phyloP scores from a whole-genome alignment of 2,113 vertebrate species.

The Glaucidium brasilianum region DNA sequence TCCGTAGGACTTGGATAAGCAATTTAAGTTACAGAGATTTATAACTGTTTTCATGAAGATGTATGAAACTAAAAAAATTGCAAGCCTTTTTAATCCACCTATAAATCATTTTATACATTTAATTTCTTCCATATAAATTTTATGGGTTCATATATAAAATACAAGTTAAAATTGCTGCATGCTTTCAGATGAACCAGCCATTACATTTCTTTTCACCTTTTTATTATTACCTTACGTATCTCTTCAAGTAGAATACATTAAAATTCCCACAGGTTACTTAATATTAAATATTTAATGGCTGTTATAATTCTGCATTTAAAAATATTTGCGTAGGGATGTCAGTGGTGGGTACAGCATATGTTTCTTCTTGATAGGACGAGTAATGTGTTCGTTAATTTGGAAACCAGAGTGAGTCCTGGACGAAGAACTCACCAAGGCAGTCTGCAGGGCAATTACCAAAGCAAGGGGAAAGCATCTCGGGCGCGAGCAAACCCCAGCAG shows the following conservation, averaged over 20 bases:
- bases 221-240: neutral
- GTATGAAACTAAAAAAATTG: constrained; percentile 70
- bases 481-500: accelerated
- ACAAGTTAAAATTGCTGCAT: constrained; percentile 61
- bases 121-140: constrained; percentile 72
- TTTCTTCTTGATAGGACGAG: neutral
- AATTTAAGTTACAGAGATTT: constrained; percentile 77
- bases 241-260: constrained; percentile 17
- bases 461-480: neutral
- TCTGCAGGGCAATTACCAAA: too few relatives aligned
- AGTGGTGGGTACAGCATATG: neutral
- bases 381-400: neutral
- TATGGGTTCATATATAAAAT: constrained; percentile 43
- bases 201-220: neutral
- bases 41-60: constrained; percentile 76
- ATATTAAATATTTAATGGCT: constrained; percentile 6
- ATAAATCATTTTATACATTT: constrained; percentile 77
- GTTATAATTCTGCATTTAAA: neutral
- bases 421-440: neutral
- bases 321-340: neutral
- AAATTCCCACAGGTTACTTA: neutral
- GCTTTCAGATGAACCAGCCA: constrained; percentile 37
- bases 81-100: constrained; percentile 65
- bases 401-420: neutral
- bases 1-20: constrained; percentile 68